Evolutionary conservation across 1,140 invertebrate genomes (phyloP), one percentile per base, ranked within the genome.

Genomic region (Medauroidea extradentata): DNA sequence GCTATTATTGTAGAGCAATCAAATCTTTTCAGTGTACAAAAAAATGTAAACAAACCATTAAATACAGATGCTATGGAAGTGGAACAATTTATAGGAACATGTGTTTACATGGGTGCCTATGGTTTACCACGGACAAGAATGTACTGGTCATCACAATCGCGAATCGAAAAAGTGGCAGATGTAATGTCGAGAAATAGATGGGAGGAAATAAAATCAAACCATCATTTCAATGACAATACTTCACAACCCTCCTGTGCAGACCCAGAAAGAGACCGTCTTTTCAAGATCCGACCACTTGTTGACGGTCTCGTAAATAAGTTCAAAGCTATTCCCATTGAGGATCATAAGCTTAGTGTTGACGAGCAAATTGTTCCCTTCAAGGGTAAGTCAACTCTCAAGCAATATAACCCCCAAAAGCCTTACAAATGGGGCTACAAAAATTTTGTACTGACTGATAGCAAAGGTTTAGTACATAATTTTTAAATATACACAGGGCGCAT

Each of bases 391-490:
- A 63, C 63, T 57, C 69, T 73, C 52, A 75, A 75, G 64, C 75
- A 78, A 59, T 77, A 79, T 61, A 54, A 69, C 44, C 68, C 64
- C 24, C 62, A 69, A 29, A 75, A 76, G 53, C 73, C 76, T 14
- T 65, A 72, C 56, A 79, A 78, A 60, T 73, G 72, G 67, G 74
- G 73, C 14, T 73, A 73, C 11, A 79, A 76, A 65, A 64, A 76
- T 57, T 77, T 70, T 63, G 65, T 69, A 16, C 53, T 72, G 57
- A 70, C 67, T 62, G 67, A 62, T 59, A 43, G 63, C 51, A 65
- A 65, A 59, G 73, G 73, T 55, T 70, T 71, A 57, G 63, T 68
- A 56, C 70, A 75, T 62, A 71, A 69, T 63, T 75, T 75, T 72
- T 72, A 75, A 60, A 68, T 76, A 59, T 76, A 75, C 64, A 68